phyloP scores from a whole-genome alignment of 2,797 vertebrate species.

The Pogonophryne albipinna region DNA sequence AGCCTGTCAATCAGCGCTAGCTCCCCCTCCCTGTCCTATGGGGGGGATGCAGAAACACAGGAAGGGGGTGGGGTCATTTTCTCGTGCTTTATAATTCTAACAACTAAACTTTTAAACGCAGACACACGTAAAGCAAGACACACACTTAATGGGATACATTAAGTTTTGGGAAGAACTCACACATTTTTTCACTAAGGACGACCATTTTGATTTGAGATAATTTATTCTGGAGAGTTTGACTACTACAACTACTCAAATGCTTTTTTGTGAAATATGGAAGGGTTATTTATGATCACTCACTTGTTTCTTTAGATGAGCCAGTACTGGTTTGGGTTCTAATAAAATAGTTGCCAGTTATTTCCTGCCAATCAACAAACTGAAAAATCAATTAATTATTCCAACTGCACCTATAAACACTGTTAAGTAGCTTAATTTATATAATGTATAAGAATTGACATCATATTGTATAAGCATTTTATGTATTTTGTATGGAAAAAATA shows the following conservation, averaged over 20 bases:
- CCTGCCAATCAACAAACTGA: not conserved
- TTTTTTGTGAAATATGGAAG: not conserved
- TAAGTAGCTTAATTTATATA: not conserved
- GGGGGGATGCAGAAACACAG: slow-evolving; percentile 84
- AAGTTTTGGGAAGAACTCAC: slow-evolving; percentile 32
- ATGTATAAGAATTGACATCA: not conserved
- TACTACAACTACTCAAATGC: not conserved
- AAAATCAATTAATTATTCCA: not conserved
- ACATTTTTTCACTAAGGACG: not conserved
- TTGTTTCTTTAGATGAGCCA: not conserved
- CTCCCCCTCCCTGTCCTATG: slow-evolving; percentile 98
- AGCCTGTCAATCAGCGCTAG: slow-evolving; percentile 97
- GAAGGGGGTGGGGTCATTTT: slow-evolving; percentile 62
- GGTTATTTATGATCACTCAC: not conserved
- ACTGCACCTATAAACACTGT: not conserved
- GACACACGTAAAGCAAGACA: slow-evolving; percentile 61
- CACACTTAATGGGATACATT: slow-evolving; percentile 63
- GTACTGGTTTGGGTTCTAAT: not conserved
- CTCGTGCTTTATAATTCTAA: not conserved
- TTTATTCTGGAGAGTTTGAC: not conserved
- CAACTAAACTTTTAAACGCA: slow-evolving; percentile 43
- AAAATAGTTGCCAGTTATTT: not conserved
- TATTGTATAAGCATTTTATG: not conserved
- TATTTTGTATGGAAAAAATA: not conserved
- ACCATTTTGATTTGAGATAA: not conserved